Percentiles rank a stretch among this genome's conserved stretches.
Conservation (phyloP, 2,797 vertebrate genomes). For the Parauchenoglanis punctatus region DNA sequence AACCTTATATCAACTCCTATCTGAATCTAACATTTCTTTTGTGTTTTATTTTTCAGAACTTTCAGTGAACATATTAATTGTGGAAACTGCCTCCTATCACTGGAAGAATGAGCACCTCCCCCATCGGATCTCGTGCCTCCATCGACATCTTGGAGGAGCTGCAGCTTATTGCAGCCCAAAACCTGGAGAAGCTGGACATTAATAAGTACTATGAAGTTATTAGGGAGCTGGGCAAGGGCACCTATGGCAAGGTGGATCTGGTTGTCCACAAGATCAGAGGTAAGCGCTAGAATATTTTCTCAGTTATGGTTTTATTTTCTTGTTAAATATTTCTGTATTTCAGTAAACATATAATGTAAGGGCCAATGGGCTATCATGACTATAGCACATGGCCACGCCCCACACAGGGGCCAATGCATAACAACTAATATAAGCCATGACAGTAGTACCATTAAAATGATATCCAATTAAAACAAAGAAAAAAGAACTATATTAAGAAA, state of each 20-base stretch:
- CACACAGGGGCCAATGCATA: background rate
- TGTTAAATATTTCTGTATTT: background rate
- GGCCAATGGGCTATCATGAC: background rate
- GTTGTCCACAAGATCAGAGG: constrained; percentile 84
- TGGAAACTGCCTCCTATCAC: constrained; percentile 29
- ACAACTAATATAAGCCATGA: background rate
- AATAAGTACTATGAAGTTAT: constrained; percentile 84
- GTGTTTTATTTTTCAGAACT: constrained; percentile 29
- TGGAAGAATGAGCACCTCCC: constrained; percentile 74
- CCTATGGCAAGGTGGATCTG: constrained; percentile 85
- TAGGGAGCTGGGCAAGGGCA: constrained; percentile 83
- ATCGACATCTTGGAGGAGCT: constrained; percentile 84
- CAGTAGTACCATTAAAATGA: background rate
- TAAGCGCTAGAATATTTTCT: constrained; percentile 55
- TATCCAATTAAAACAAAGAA: background rate
- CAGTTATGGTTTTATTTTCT: background rate
- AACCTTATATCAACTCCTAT: background rate
- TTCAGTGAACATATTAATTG: constrained; percentile 17
- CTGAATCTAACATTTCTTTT: background rate
- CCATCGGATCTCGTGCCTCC: constrained; percentile 67
- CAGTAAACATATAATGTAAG: background rate
- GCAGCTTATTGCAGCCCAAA: constrained; percentile 82
- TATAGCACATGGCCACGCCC: background rate
- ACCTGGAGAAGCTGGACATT: constrained; percentile 81
- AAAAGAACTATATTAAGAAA: background rate